These are phyloP conservation scores for Lota lota DNA, from an alignment of 2,113 vertebrate species.

Conservation along the genomic window DNA sequence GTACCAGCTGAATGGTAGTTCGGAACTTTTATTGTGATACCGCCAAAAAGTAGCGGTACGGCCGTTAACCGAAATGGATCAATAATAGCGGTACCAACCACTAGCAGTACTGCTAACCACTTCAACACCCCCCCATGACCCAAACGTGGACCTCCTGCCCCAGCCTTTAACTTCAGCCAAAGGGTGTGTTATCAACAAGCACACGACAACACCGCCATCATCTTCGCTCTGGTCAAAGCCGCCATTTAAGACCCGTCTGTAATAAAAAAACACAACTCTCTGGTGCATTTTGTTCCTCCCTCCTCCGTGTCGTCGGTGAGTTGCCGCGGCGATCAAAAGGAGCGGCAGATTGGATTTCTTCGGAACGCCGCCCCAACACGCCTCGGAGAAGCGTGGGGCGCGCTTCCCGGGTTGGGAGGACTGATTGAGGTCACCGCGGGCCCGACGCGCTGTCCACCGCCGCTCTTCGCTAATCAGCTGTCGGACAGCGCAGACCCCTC, in stretches of 20 bases:
- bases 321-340: conserved; percentile 34
- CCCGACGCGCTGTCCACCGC: conserved; percentile 33
- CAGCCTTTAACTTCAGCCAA: conserved; percentile 36
- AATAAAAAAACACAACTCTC: conserved; percentile 18
- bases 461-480: conserved; percentile 37
- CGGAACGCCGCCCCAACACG: too few species aligned
- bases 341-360: conserved; percentile 36
- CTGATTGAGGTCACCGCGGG: conserved; percentile 46
- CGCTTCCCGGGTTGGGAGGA: conserved; percentile 28
- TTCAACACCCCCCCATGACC: not conserved
- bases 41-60: too few species aligned
- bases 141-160: not conserved
- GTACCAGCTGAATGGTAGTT: too few species aligned
- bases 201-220: conserved; percentile 31
- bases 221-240: conserved; percentile 30
- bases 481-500: conserved; percentile 32
- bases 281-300: conserved; percentile 3
- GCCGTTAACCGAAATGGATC: too few species aligned
- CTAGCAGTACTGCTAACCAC: not conserved
- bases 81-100: too few species aligned
- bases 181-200: conserved; percentile 29
- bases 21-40: too few species aligned
- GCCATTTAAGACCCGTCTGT: conserved; percentile 42
- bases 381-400: conserved; percentile 18
- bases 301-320: conserved; percentile 9